Evolutionary conservation across 1,140 invertebrate species (phyloP), one percentile per base, ranked within the genome.

Genomic region (Sinonovacula constricta): DNA sequence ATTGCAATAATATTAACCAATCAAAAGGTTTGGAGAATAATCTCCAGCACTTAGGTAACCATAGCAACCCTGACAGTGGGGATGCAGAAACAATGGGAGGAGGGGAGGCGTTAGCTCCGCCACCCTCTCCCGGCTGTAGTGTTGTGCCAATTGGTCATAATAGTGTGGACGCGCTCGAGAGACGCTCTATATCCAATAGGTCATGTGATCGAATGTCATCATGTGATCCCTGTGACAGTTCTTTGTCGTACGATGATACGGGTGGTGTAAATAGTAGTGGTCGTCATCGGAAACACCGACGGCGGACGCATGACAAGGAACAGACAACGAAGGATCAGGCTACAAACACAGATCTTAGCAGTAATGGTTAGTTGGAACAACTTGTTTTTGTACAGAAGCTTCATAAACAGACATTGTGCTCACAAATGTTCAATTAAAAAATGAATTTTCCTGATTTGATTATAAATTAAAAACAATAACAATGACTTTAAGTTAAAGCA

Each of bases 321-420:
- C 81, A 84, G 26, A 80, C 77, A 18, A 87, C 77, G 28, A 76
- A 82, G 63, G 89, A 90, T 83, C 88, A 90, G 67, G 87, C 87
- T 15, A 90, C 89, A 0, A 90, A 90, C 71, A 90, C 89, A 54
- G 89, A 90, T 79, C 76, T 88, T 51, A 88, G 88, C 69, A 90
- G 89, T 70, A 90, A 90, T 76, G 89, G 88, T 89, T 75, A 76
- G 85, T 81, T 5, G 4, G 26, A 2, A 49, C 2, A 59, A 22
- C 45, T 12, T 49, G 45, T 49, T n/a, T n/a, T n/a, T n/a, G n/a
- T n/a, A n/a, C n/a, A n/a, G n/a, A n/a, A n/a, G n/a, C n/a, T n/a
- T n/a, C n/a, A n/a, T n/a, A n/a, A n/a, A n/a, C n/a, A n/a, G n/a
- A n/a, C n/a, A n/a, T n/a, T n/a, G n/a, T n/a, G n/a, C n/a, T n/a